Evolutionary conservation across 2,797 vertebrate genomes (phyloP), one percentile per base, ranked within the genome.

Genomic region (Neopelma chrysocephalum): DNA sequence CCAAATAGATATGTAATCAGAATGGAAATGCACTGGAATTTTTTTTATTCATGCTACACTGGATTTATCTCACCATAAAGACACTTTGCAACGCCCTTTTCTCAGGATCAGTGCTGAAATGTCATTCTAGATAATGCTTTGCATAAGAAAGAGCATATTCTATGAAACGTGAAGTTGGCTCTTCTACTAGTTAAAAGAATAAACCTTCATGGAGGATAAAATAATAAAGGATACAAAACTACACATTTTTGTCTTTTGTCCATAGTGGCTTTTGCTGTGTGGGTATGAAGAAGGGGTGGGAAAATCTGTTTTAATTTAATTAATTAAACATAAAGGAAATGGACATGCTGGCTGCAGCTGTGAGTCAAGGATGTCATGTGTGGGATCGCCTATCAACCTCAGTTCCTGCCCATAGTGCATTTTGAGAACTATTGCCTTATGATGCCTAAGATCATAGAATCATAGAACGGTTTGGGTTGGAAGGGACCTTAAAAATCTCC

Each of bases 31-130:
- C 98, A 95, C 82, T 98, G 98, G 98, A 98, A 98, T 97, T 98
- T 98, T 98, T 98, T 98, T 97, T 98, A 98, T 98, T 98, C 98
- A 98, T 98, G 98, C 98, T 98, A 98, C 98, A 98, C 96, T 98
- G 98, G 97, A 98, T 98, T 98, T 98, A 98, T 98, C 98, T 98
- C 98, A 98, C 98, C 96, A 95, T 97, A 96, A 97, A 98, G 97
- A 98, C 98, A 97, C 97, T 98, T 98, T 97, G 96, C 97, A 97
- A 98, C 97, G 98, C 98, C 98, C 97, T 97, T 98, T 96, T 97
- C 97, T 98, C 96, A 96, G 98, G 91, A 87, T 89, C 81, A 81
- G 75, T 80, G 92, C 87, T 87, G 89, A 96, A 95, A 90, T 95
- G 71, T 72, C 89, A 85, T 94, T 96, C 80, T 68, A 85, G 76